A percentile compares a stretch with the other conserved stretches of the same genome.
Conservation (phyloP, 2,888 invertebrate species). For the Sepiola atlantica region DNA sequence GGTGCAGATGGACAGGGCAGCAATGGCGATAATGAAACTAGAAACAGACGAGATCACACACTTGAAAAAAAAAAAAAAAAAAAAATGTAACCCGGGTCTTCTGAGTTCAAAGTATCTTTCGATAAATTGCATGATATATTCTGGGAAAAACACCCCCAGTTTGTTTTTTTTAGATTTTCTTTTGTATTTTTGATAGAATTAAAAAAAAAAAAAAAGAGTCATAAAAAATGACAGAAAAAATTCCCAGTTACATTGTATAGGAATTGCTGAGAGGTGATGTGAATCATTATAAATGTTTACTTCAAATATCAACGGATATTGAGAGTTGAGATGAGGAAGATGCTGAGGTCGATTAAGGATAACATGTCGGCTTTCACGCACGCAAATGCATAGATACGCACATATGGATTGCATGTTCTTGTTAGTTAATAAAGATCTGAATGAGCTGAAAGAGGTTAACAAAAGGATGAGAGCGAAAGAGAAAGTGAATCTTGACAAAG, state of each 20-base stretch:
- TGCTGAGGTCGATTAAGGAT: not conserved
- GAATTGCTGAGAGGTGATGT: not conserved
- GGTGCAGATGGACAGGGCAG: not conserved
- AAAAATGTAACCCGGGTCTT: not conserved
- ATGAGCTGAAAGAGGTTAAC: slow-evolving; percentile 2
- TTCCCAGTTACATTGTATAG: not conserved
- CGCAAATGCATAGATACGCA: not conserved
- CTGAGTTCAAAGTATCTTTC: not conserved
- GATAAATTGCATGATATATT: not conserved
- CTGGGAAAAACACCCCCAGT: not conserved
- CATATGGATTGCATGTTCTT: not conserved
- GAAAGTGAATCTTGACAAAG: not conserved
- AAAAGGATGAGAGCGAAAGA: not conserved
- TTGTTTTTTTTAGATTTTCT: too few relatives aligned
- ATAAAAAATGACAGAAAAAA: not conserved
- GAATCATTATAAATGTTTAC: slow-evolving; percentile 4
- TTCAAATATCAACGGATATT: not conserved
- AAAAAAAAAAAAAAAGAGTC: too few relatives aligned
- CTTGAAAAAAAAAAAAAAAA: not conserved
- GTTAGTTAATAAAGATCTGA: not conserved
- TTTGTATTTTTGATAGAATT: not conserved
- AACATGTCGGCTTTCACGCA: not conserved
- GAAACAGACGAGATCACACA: not conserved
- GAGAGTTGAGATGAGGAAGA: not conserved
- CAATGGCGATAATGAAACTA: not conserved